A percentile compares a stretch with the other conserved stretches of the same genome.
phyloP scores from a whole-genome alignment of 2,797 vertebrate genomes.

The Columba guinea region DNA sequence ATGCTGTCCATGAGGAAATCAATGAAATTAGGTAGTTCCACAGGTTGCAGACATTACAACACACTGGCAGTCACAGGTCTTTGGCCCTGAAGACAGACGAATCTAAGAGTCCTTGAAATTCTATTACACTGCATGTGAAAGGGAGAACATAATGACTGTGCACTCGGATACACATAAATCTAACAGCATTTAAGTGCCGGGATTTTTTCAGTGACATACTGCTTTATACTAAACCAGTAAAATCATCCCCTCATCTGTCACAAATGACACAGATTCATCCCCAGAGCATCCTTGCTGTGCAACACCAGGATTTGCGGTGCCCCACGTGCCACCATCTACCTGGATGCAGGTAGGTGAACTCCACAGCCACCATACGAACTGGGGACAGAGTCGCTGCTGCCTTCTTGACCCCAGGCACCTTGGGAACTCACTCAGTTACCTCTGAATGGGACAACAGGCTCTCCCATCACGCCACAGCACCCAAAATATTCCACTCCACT shows the following conservation, averaged over 20 bases:
- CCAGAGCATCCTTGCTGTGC: neutral
- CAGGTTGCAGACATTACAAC: neutral
- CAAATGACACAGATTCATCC: neutral
- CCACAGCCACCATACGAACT: accelerated
- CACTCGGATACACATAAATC: neutral
- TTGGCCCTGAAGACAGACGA: neutral
- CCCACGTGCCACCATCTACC: neutral
- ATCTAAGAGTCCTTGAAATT: neutral
- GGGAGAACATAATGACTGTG: neutral
- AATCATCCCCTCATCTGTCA: neutral
- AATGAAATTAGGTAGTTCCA: neutral
- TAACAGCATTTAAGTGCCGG: neutral
- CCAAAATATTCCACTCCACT: neutral
- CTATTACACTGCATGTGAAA: neutral
- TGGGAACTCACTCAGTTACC: neutral
- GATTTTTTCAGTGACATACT: neutral
- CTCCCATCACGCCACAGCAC: neutral
- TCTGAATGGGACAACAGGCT: neutral
- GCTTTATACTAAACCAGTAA: neutral
- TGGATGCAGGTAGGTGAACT: neutral
- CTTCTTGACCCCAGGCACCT: neutral
- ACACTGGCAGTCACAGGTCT: neutral
- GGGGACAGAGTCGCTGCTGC: neutral
- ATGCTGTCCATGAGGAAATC: neutral
- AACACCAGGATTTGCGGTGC: neutral